A percentile compares a stretch with the other conserved stretches of the same genome.
These are phyloP conservation scores for Amphipyra berbera DNA, from an alignment of 2,888 invertebrate genomes.

Conservation along the genomic window DNA sequence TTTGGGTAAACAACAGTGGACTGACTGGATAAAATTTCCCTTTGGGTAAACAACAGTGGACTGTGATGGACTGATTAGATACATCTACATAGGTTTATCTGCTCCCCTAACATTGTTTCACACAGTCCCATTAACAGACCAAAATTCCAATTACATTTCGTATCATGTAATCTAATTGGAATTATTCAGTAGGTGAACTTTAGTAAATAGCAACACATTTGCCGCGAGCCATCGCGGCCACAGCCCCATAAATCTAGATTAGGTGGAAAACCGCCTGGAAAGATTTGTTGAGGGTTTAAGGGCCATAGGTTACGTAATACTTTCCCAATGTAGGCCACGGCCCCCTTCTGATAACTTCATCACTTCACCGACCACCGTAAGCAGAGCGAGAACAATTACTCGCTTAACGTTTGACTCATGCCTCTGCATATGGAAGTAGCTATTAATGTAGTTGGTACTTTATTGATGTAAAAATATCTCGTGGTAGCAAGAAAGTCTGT, in stretches of 20 bases:
- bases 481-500: no score
- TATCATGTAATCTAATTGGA: slow-evolving; percentile 5
- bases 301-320: slow-evolving; percentile 41
- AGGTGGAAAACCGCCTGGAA: slow-evolving; percentile 47
- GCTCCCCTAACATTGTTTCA: not conserved
- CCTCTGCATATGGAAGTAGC: not conserved
- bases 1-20: no score
- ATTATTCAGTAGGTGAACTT: slow-evolving; percentile 9
- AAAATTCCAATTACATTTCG: slow-evolving; percentile 12
- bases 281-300: slow-evolving; percentile 50
- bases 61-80: not conserved
- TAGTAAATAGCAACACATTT: slow-evolving; percentile 14
- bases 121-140: slow-evolving; percentile 3
- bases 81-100: not conserved
- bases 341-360: slow-evolving; percentile 14
- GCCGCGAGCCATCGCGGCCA: slow-evolving; percentile 4
- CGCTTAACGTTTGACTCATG: slow-evolving; percentile 12
- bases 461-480: slow-evolving; percentile 4
- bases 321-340: slow-evolving; percentile 43
- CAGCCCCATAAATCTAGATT: slow-evolving; percentile 58
- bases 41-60: no score
- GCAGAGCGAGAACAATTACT: slow-evolving; percentile 41
- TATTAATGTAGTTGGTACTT: not conserved
- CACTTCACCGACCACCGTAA: slow-evolving; percentile 18
- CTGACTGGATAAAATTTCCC: no score